Evolutionary conservation across 2,888 invertebrate genomes (phyloP).

Genomic region (Sussaba pulchella): DNA sequence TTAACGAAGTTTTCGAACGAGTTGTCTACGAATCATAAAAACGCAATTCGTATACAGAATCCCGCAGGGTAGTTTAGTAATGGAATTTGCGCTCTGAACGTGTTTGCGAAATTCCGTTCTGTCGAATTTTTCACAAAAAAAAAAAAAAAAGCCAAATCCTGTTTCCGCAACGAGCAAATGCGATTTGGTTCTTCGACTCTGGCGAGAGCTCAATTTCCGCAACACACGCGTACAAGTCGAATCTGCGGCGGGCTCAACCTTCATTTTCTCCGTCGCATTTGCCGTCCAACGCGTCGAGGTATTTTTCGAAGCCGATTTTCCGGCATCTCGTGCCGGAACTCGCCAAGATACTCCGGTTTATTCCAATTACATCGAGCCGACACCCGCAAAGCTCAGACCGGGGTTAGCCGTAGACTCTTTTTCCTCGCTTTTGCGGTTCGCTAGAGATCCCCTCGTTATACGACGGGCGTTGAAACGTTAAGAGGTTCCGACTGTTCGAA

Average conservation of each 20-base stretch:
- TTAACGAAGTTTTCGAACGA: background rate
- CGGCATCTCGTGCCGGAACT: conserved; percentile 10
- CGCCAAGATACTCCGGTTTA: conserved; percentile 30
- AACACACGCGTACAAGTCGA: conserved; percentile 11
- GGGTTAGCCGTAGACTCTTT: background rate
- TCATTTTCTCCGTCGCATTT: conserved; percentile 7
- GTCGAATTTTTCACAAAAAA: conserved; percentile 19
- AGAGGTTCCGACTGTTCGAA: conserved; percentile 41
- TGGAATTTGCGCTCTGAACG: too few relatives aligned
- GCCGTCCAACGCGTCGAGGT: conserved; percentile 20
- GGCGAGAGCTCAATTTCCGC: conserved; percentile 57
- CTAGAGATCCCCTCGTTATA: conserved; percentile 61
- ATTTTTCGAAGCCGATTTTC: conserved; percentile 55
- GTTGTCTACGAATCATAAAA: background rate
- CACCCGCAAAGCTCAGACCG: conserved; percentile 1
- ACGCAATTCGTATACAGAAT: background rate
- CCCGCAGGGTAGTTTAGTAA: too few relatives aligned
- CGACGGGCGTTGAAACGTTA: conserved; percentile 33
- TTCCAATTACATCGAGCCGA: conserved; percentile 59
- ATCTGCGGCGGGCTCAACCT: background rate
- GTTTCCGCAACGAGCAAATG: conserved; percentile 51
- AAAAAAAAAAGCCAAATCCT: conserved; percentile 22
- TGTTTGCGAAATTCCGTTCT: conserved; percentile 13
- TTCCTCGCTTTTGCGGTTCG: conserved; percentile 12
- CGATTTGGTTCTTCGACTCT: conserved; percentile 49